A percentile compares a stretch with the other conserved stretches of the same genome.
Evolutionary conservation across 2,888 invertebrate genomes (phyloP).

Genomic region (Argyresthia albistria): DNA sequence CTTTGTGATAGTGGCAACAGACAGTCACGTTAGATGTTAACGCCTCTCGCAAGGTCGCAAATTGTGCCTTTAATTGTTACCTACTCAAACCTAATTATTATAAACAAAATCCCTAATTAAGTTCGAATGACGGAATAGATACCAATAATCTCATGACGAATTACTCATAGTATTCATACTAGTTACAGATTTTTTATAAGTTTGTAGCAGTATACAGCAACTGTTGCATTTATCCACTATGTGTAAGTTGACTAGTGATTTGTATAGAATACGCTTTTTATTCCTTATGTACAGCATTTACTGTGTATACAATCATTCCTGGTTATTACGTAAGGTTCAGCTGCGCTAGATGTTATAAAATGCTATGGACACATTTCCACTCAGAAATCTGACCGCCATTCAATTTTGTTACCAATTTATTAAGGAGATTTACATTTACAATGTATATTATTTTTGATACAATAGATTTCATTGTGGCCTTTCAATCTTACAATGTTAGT

Average conservation of each 20-base stretch:
- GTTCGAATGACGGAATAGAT: conserved; percentile 24
- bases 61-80: conserved; percentile 44
- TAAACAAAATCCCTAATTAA: conserved; percentile 14
- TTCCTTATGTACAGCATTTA: conserved; percentile 59
- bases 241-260: conserved; percentile 47
- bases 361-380: neutral
- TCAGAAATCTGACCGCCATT: conserved; percentile 4
- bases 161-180: conserved; percentile 50
- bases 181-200: conserved; percentile 22
- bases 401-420: conserved; percentile 5
- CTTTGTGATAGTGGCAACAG: conserved; percentile 66
- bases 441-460: conserved; percentile 1
- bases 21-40: conserved; percentile 63
- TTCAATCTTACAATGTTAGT: too few relatives aligned
- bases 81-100: conserved; percentile 30
- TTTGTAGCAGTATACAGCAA: conserved; percentile 38
- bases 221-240: conserved; percentile 64
- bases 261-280: conserved; percentile 58
- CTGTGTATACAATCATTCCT: conserved; percentile 47
- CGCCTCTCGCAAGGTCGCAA: conserved; percentile 35
- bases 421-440: conserved; percentile 3
- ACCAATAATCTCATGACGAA: conserved; percentile 34
- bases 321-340: conserved; percentile 25
- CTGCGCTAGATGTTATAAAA: conserved; percentile 14
- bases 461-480: neutral